Percentiles rank a stretch among this genome's conserved stretches.
Conservation (phyloP, 2,113 vertebrate genomes). For the Ameiurus melas region DNA sequence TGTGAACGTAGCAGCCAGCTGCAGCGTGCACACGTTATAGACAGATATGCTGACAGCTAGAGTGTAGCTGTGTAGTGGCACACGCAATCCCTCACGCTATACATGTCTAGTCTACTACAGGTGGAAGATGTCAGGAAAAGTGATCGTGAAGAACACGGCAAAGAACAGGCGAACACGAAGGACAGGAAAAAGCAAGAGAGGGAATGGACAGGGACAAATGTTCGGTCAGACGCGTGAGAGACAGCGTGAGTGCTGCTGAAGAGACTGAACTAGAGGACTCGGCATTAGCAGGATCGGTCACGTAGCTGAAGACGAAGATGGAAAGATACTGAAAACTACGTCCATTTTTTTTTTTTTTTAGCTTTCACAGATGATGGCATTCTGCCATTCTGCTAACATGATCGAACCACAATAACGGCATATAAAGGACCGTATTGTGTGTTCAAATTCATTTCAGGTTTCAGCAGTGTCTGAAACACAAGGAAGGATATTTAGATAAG, state of each 20-base stretch:
- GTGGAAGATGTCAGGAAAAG: slow-evolving; percentile 23
- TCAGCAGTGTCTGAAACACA: slow-evolving; percentile 20
- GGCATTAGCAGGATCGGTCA: background rate
- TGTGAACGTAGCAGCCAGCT: slow-evolving; percentile 54
- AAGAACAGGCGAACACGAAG: slow-evolving; percentile 35
- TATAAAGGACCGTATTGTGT: background rate
- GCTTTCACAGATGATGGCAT: background rate
- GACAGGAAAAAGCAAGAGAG: slow-evolving; percentile 18
- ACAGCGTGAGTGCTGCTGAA: slow-evolving; percentile 12
- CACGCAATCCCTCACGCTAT: background rate
- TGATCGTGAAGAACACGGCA: background rate
- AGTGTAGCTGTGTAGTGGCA: slow-evolving; percentile 6
- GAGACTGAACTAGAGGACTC: background rate
- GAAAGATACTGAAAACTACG: background rate
- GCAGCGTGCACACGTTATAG: slow-evolving; percentile 37
- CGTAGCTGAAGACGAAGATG: background rate
- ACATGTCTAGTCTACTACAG: slow-evolving; percentile 13
- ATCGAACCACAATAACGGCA: slow-evolving; percentile 2
- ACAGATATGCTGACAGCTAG: slow-evolving; percentile 33
- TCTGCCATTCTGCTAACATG: slow-evolving; percentile 16
- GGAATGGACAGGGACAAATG: background rate
- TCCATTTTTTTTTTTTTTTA: background rate
- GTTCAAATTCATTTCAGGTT: background rate
- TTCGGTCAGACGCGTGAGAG: slow-evolving; percentile 24
- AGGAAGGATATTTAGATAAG: slow-evolving; percentile 27